Conservation (phyloP, 2,797 vertebrate species). For the Danio choprae region DNA sequence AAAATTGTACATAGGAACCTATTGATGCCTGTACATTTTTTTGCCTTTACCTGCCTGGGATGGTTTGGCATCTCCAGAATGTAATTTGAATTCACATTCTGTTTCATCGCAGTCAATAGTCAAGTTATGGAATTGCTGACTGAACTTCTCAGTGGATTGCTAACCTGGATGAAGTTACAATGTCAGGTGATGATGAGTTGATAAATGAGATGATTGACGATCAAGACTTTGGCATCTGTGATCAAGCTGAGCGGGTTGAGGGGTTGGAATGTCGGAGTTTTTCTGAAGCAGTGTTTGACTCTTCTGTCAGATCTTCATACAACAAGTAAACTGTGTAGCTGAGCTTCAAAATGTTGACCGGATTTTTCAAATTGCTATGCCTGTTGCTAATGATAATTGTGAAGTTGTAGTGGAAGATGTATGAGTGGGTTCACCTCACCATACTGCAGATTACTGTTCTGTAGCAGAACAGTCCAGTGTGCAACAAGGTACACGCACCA, state of each 20-base stretch:
- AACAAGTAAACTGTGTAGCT: background rate
- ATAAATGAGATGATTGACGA: background rate
- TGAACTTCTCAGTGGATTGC: background rate
- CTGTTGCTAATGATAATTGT: background rate
- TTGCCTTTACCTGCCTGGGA: conserved; percentile 29
- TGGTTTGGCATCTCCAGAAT: background rate
- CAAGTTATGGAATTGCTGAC: background rate
- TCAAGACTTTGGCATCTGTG: background rate
- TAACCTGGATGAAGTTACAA: background rate
- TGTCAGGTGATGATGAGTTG: background rate
- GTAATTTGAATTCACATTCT: background rate
- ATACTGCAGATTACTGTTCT: background rate
- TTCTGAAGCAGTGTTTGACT: background rate
- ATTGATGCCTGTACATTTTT: conserved; percentile 48
- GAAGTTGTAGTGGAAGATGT: background rate
- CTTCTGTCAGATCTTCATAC: background rate
- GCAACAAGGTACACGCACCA: background rate
- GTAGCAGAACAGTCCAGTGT: background rate
- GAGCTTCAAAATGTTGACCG: background rate
- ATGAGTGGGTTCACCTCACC: background rate
- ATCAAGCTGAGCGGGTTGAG: background rate
- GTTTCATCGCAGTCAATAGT: background rate
- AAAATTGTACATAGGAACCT: conserved; percentile 51
- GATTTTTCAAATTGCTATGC: background rate
- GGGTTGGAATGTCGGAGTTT: background rate